These are phyloP conservation scores for Leistus spinibarbis DNA, from an alignment of 2,888 invertebrate species.

Conservation along the genomic window DNA sequence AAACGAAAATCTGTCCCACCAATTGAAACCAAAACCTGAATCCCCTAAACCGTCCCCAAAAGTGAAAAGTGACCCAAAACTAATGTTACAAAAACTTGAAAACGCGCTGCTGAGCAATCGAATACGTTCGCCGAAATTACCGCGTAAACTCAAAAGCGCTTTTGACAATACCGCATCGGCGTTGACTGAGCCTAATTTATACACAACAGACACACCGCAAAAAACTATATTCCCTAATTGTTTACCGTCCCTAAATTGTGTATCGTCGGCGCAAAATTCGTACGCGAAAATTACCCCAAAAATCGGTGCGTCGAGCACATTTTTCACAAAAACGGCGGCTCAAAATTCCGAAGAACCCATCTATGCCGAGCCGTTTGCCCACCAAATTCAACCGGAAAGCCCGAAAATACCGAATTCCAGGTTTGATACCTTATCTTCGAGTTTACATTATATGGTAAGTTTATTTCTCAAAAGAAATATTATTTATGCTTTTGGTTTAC, in stretches of 20 bases:
- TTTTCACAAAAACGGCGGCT: slow-evolving; percentile 49
- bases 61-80: slow-evolving; percentile 61
- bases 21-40: background rate
- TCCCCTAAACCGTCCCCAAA: slow-evolving; percentile 41
- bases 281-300: slow-evolving; percentile 50
- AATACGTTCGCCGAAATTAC: slow-evolving; percentile 44
- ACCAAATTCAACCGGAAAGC: slow-evolving; percentile 41
- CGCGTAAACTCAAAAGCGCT: slow-evolving; percentile 44
- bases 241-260: slow-evolving; percentile 54
- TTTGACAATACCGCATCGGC: slow-evolving; percentile 42
- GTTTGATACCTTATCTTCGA: slow-evolving; percentile 49
- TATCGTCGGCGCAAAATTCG: slow-evolving; percentile 46
- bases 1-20: slow-evolving; percentile 24
- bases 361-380: slow-evolving; percentile 66
- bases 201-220: slow-evolving; percentile 35
- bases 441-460: slow-evolving; percentile 61
- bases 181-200: slow-evolving; percentile 19
- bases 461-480: background rate
- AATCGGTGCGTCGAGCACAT: slow-evolving; percentile 47
- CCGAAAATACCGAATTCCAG: slow-evolving; percentile 34
- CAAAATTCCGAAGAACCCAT: slow-evolving; percentile 61
- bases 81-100: slow-evolving; percentile 70
- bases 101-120: slow-evolving; percentile 63
- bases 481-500: background rate
- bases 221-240: slow-evolving; percentile 49